Evolutionary conservation across 2,113 vertebrate genomes (phyloP).

Genomic region (Tor tambroides): DNA sequence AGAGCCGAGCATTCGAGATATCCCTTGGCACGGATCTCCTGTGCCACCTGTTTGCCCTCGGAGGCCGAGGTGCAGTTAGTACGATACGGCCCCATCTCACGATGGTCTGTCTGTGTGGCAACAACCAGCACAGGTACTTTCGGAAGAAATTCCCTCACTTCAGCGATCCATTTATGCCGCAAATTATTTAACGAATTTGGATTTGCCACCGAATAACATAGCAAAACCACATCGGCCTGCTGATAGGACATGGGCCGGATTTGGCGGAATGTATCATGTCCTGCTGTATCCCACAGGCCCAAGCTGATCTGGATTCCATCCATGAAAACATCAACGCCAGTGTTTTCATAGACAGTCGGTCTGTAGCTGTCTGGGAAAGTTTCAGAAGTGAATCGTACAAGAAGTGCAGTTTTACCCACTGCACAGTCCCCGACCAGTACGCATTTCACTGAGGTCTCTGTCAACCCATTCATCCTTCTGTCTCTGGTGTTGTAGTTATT

Average conservation of each 20-base stretch:
- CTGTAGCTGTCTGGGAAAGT: conserved; percentile 92
- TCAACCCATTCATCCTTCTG: conserved; percentile 65
- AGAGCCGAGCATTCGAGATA: conserved; percentile 95
- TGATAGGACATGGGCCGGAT: conserved; percentile 95
- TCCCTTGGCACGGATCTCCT: conserved; percentile 87
- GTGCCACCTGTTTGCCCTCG: conserved; percentile 86
- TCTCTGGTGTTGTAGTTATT: neutral
- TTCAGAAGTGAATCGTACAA: conserved; percentile 95
- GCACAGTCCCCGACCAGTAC: conserved; percentile 93
- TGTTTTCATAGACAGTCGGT: conserved; percentile 95
- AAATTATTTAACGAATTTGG: conserved; percentile 84
- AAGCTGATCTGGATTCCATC: conserved; percentile 92
- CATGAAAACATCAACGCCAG: conserved; percentile 94
- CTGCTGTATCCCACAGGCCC: conserved; percentile 95
- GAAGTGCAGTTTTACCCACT: conserved; percentile 91
- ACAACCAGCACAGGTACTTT: conserved; percentile 88
- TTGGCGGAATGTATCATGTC: conserved; percentile 87
- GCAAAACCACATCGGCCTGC: conserved; percentile 90
- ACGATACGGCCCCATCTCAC: conserved; percentile 81
- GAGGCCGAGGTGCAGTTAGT: conserved; percentile 78
- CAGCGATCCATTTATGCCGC: conserved; percentile 87
- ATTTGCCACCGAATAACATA: conserved; percentile 96
- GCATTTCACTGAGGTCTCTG: conserved; percentile 87
- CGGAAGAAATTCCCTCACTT: conserved; percentile 86
- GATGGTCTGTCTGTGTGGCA: conserved; percentile 93